These are phyloP conservation scores for Pimephales promelas DNA, from an alignment of 2,113 vertebrate species.

Conservation along the genomic window DNA sequence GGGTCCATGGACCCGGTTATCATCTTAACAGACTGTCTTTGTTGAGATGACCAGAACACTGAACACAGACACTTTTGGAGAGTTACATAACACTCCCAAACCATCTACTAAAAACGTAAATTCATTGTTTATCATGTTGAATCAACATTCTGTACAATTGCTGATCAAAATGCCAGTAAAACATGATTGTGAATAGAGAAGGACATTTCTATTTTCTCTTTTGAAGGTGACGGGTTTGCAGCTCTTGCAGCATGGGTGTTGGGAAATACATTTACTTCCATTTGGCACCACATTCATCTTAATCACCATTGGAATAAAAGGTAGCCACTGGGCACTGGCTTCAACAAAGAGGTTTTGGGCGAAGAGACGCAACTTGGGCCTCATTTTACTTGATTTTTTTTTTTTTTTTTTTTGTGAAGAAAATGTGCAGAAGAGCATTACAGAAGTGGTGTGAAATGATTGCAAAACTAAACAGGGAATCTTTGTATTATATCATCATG, in stretches of 20 bases:
- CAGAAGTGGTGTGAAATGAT: conserved; percentile 1
- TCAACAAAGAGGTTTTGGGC: conserved; percentile 45
- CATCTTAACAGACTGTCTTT: conserved; percentile 55
- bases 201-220: neutral
- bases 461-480: conserved; percentile 16
- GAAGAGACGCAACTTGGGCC: neutral
- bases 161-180: conserved; percentile 39
- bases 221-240: neutral
- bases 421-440: neutral
- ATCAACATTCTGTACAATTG: conserved; percentile 1
- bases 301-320: conserved; percentile 59
- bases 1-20: conserved; percentile 42
- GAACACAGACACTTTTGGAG: conserved; percentile 48
- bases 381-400: no score
- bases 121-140: neutral
- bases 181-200: neutral
- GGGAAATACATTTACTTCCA: conserved; percentile 43
- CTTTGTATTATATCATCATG: conserved; percentile 7
- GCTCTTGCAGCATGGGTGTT: conserved; percentile 19
- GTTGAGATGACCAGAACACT: conserved; percentile 42
- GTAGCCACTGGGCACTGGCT: conserved; percentile 43
- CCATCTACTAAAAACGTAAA: conserved; percentile 13
- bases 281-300: conserved; percentile 62
- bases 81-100: conserved; percentile 35
- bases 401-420: neutral